These are phyloP conservation scores for Drosophila nr. perissopoda DNA, from an alignment of 2,888 invertebrate genomes.

Conservation along the genomic window DNA sequence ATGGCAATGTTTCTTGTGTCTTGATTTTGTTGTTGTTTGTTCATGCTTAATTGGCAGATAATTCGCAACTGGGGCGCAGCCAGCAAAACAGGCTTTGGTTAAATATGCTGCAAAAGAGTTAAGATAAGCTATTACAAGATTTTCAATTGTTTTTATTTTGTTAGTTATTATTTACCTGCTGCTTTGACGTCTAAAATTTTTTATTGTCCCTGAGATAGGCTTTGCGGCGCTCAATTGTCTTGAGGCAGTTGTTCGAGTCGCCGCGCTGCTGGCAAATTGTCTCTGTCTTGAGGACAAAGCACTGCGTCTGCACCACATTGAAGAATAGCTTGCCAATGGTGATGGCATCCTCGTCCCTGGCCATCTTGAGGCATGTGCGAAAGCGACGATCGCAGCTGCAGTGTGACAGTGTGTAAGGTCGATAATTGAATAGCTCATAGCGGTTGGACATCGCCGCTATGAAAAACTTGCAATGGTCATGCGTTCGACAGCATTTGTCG, in stretches of 20 bases:
- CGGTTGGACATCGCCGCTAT: conserved; percentile 93
- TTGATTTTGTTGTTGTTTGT: background rate
- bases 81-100: conserved; percentile 13
- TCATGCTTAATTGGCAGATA: conserved; percentile 32
- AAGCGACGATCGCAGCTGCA: conserved; percentile 96
- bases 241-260: conserved; percentile 87
- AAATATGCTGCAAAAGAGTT: conserved; percentile 9
- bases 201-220: conserved; percentile 91
- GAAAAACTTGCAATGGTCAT: conserved; percentile 94
- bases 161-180: conserved; percentile 26
- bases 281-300: conserved; percentile 93
- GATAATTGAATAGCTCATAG: conserved; percentile 95
- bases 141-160: background rate
- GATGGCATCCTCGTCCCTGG: conserved; percentile 93
- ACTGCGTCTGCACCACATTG: conserved; percentile 97
- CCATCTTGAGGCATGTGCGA: conserved; percentile 95
- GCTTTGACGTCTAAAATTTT: conserved; percentile 74
- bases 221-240: conserved; percentile 88
- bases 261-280: conserved; percentile 91
- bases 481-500: conserved; percentile 94
- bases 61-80: conserved; percentile 14
- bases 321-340: conserved; percentile 97
- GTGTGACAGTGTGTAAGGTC: conserved; percentile 95
- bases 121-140: background rate
- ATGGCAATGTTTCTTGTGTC: conserved; percentile 7